Conservation (phyloP, 2,888 invertebrate species). For the Salpingus planirostris region DNA sequence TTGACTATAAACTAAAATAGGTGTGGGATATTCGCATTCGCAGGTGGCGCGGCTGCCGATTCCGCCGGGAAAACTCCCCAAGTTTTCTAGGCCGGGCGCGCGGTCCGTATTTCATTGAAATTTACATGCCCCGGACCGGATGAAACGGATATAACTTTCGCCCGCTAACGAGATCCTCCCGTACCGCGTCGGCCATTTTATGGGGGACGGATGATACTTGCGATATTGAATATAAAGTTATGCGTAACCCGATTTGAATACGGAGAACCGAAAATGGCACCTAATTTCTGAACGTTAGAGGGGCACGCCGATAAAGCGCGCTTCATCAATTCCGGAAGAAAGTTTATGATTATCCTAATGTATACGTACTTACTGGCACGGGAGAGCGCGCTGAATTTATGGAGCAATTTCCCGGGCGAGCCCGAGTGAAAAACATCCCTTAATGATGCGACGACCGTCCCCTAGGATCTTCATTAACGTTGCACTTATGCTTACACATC, state of each 20-base stretch:
- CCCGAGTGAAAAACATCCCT: no score
- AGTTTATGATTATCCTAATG: constrained; percentile 15
- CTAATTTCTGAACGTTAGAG: constrained; percentile 20
- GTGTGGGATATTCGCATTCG: constrained; percentile 28
- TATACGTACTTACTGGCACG: no score
- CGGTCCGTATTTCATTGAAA: constrained; percentile 13
- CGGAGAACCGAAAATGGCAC: constrained; percentile 30
- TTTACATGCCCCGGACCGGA: constrained; percentile 16
- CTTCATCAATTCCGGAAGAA: constrained; percentile 13
- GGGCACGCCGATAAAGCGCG: constrained; percentile 13
- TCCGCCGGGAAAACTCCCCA: constrained; percentile 27
- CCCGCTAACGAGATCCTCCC: constrained; percentile 13
- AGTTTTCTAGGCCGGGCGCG: constrained; percentile 13
- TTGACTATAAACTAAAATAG: constrained; percentile 36
- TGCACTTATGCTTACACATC: no score
- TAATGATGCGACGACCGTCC: no score
- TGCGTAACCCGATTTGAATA: constrained; percentile 34
- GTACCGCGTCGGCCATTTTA: constrained; percentile 17
- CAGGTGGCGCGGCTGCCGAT: constrained; percentile 27
- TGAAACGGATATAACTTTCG: constrained; percentile 11
- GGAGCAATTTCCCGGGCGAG: constrained; percentile 6
- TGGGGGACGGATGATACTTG: constrained; percentile 23
- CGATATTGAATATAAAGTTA: constrained; percentile 36
- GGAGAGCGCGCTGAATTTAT: no score
- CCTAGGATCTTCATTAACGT: no score